These are phyloP conservation scores for Ariopsis seemanni DNA, from an alignment of 2,113 vertebrate genomes.

Conservation along the genomic window DNA sequence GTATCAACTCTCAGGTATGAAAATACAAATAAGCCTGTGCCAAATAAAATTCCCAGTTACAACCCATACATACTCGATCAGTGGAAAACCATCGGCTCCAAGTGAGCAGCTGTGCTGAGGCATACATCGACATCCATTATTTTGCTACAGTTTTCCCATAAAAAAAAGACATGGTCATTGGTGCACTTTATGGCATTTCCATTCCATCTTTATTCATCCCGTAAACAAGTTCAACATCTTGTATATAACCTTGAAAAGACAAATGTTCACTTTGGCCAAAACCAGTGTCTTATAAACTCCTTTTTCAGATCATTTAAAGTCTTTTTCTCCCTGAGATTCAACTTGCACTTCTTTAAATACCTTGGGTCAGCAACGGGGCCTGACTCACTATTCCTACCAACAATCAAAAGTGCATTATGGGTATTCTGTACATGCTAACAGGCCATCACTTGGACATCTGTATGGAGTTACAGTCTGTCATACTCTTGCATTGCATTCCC, in stretches of 20 bases:
- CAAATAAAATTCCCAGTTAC: too few relatives aligned
- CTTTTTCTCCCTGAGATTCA: neutral
- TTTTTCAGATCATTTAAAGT: neutral
- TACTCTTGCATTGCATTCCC: neutral
- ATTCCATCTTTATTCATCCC: neutral
- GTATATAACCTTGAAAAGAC: neutral
- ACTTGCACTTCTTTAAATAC: neutral
- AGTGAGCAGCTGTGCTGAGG: too few relatives aligned
- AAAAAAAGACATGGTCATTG: too few relatives aligned
- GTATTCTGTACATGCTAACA: neutral
- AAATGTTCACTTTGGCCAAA: too few relatives aligned
- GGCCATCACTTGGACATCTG: neutral
- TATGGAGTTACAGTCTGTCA: neutral
- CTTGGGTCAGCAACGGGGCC: neutral
- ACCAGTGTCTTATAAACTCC: neutral
- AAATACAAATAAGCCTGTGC: neutral
- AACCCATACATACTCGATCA: too few relatives aligned
- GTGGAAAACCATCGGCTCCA: too few relatives aligned
- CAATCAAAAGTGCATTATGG: neutral
- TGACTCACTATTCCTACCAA: neutral
- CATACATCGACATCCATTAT: too few relatives aligned
- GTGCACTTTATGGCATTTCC: neutral
- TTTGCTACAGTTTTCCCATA: too few relatives aligned
- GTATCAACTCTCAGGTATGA: neutral
- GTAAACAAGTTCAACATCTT: neutral